Evolutionary conservation across 2,797 vertebrate species (phyloP).

Genomic region (Acrocephalus scirpaceus): DNA sequence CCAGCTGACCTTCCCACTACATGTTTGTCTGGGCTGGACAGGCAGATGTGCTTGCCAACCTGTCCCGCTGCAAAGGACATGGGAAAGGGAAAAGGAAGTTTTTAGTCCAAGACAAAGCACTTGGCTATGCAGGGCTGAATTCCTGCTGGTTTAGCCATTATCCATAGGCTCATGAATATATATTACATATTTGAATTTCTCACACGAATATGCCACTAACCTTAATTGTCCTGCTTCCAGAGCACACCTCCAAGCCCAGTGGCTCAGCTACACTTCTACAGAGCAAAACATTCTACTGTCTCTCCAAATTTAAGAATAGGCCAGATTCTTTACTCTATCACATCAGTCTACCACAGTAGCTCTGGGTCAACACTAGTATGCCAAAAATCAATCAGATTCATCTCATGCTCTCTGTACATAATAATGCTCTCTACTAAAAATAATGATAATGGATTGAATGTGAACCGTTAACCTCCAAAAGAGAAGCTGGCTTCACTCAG

Average conservation of each 20-base stretch:
- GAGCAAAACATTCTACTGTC: neutral
- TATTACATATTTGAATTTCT: neutral
- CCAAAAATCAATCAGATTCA: neutral
- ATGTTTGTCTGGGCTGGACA: neutral
- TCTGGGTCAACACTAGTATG: neutral
- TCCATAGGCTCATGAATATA: neutral
- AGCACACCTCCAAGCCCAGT: neutral
- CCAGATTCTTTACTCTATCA: neutral
- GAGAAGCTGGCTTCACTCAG: neutral
- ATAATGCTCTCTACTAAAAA: neutral
- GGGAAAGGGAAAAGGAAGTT: slow-evolving; percentile 16
- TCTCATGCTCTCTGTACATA: neutral
- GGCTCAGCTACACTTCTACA: neutral
- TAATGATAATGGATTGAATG: neutral
- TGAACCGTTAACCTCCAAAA: neutral
- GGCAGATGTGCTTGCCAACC: neutral
- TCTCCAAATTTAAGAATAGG: neutral
- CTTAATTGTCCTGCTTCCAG: neutral
- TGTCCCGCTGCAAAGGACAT: neutral
- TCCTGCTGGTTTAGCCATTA: neutral
- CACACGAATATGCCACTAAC: neutral
- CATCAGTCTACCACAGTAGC: neutral
- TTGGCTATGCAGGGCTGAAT: neutral
- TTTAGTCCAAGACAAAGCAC: slow-evolving; percentile 12
- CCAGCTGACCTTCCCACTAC: neutral